phyloP scores from a whole-genome alignment of 1,140 invertebrate genomes.

The Lutraria rhynchaena region DNA sequence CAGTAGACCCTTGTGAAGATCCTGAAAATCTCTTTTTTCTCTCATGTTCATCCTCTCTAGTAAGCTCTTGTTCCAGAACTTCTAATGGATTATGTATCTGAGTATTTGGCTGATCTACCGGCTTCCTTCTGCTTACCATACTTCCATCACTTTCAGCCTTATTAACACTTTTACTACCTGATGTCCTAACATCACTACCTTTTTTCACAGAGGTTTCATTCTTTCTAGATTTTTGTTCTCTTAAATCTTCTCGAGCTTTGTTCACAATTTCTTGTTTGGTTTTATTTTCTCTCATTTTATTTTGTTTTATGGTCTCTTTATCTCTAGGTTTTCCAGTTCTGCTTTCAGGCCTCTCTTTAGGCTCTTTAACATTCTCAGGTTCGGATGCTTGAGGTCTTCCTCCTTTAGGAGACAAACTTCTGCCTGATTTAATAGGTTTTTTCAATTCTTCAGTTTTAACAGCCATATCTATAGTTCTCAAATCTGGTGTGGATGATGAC shows the following conservation, averaged over 20 bases:
- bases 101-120: neutral
- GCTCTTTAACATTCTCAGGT: neutral
- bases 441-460: conserved; percentile 34
- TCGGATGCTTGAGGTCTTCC: conserved; percentile 48
- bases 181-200: conserved; percentile 1
- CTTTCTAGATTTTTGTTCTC: conserved; percentile 4
- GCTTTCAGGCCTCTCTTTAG: neutral
- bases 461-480: conserved; percentile 46
- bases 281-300: conserved; percentile 4
- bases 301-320: conserved; percentile 21
- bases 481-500: conserved; percentile 54
- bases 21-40: conserved; percentile 35
- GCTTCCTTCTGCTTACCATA: neutral
- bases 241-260: conserved; percentile 18
- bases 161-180: neutral
- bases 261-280: neutral
- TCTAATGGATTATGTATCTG: conserved; percentile 48
- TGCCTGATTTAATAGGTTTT: conserved; percentile 24
- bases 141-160: neutral
- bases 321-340: conserved; percentile 2
- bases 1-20: neutral
- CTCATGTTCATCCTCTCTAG: conserved; percentile 31
- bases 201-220: conserved; percentile 27
- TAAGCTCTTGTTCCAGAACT: conserved; percentile 48
- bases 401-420: conserved; percentile 48